Base-by-base conservation (phyloP, 2,888 invertebrate genomes). In the Agonopterix arenella region DNA sequence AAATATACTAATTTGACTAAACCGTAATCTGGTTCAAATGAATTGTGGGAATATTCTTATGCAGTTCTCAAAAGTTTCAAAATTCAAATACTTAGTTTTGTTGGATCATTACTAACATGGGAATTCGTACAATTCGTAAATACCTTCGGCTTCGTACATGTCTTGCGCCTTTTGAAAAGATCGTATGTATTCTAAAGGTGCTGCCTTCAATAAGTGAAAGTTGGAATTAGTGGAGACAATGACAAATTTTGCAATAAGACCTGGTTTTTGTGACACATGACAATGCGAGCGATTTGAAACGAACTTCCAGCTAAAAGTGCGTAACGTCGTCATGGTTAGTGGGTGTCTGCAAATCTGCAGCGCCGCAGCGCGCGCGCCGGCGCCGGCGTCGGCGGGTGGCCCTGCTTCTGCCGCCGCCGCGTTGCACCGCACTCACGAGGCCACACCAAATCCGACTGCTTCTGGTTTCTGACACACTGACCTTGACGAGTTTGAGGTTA, bases 401-500 rank as follows among this genome's bases (percentile, higher is more conserved):
- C 7, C 11, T 40, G 16, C 44, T 8, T 36, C 45, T 36, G 47
- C 45, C 45, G 54, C 58, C 68, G 62, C 76, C 73, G 73, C 78
- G 76, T 75, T 76, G 71, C 71, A 68, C 54, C 56, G 9, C 4
- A n/a, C 38, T 38, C 18, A 18, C 38, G 10, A 82, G 84, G 82
- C 76, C 82, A 77, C 55, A 67, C 73, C 67, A 78, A 73, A 77
- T 78, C 68, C 75, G 72, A 72, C 63, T 68, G 73, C 73, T 84
- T 82, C 80, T 80, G 74, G 80, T 84, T 80, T 74, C 73, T 75
- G 73, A 58, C 71, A 67, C 65, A 70, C 64, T 79, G 74, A 82
- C 82, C 81, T 84, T 84, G 78, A 62, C 67, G 73, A 64, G 64
- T 66, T 76, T 78, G 73, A 77, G 79, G 76, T 80, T 78, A 73